Percentiles rank a stretch among this genome's conserved stretches.
phyloP scores from a whole-genome alignment of 2,113 vertebrate genomes.

The Pelodiscus sinensis region DNA sequence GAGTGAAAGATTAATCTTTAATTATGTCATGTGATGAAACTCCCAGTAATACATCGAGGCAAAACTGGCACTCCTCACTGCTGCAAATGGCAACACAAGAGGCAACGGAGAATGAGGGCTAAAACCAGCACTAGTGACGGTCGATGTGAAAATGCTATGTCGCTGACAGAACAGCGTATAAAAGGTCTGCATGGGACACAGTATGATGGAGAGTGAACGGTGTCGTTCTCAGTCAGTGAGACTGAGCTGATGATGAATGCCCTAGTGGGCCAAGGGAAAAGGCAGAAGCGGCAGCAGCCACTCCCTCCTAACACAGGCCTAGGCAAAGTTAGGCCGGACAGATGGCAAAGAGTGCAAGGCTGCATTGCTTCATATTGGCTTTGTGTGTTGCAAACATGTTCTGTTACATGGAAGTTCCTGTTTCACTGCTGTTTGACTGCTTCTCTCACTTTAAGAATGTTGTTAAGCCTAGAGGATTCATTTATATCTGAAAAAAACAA shows the following conservation, averaged over 20 bases:
- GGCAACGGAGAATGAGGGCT: not conserved
- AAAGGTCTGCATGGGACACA: not conserved
- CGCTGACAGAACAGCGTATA: not conserved
- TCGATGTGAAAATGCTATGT: not conserved
- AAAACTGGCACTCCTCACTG: not conserved
- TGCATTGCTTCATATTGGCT: accelerated
- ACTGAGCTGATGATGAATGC: not conserved
- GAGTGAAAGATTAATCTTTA: not conserved
- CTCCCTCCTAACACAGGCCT: accelerated
- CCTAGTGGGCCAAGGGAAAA: not conserved
- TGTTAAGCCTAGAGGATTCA: not conserved
- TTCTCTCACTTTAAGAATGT: not conserved
- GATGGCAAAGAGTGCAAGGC: not conserved
- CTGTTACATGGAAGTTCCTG: not conserved
- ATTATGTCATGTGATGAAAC: not conserved
- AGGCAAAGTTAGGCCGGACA: accelerated
- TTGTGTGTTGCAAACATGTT: not conserved
- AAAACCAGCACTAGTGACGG: not conserved
- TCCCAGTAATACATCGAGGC: not conserved
- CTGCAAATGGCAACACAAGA: not conserved
- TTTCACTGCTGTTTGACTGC: not conserved
- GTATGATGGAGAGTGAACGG: not conserved
- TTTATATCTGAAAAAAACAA: not conserved
- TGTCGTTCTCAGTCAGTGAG: accelerated
- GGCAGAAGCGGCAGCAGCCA: not conserved